Conservation (phyloP, 2,888 invertebrate genomes). For the Melieria crassipennis region DNA sequence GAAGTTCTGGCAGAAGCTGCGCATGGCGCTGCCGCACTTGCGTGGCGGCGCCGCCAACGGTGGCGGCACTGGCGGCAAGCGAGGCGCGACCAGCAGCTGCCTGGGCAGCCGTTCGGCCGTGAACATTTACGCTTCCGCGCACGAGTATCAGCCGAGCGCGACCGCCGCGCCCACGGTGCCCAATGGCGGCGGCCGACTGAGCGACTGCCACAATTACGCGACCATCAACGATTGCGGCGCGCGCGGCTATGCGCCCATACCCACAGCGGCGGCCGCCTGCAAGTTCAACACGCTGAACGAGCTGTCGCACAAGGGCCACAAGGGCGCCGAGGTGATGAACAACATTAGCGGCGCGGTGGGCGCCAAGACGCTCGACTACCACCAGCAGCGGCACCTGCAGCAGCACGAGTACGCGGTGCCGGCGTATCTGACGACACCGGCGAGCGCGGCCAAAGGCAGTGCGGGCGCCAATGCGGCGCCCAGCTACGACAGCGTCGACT, state of each 20-base stretch:
- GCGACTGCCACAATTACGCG: constrained; percentile 64
- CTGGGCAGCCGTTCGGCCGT: constrained; percentile 68
- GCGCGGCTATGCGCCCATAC: constrained; percentile 60
- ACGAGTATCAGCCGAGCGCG: constrained; percentile 51
- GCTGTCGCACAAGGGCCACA: constrained; percentile 47
- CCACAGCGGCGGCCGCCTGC: constrained; percentile 59
- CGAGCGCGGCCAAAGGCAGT: constrained; percentile 47
- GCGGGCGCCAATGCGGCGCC: constrained; percentile 47
- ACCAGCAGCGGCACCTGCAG: constrained; percentile 58
- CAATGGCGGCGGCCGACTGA: constrained; percentile 44
- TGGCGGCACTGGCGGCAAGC: constrained; percentile 54
- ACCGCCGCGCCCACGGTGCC: constrained; percentile 41
- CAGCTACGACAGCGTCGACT: constrained; percentile 58
- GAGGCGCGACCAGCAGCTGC: constrained; percentile 52
- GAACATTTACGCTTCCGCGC: constrained; percentile 77
- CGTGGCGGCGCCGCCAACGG: constrained; percentile 46
- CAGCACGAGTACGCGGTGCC: constrained; percentile 66
- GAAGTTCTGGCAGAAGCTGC: constrained; percentile 96
- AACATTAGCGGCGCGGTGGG: constrained; percentile 42
- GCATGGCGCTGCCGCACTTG: constrained; percentile 83
- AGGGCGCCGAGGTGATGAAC: constrained; percentile 48
- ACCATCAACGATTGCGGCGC: constrained; percentile 62
- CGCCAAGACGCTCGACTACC: constrained; percentile 58
- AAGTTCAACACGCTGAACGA: constrained; percentile 63
- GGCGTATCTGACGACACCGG: constrained; percentile 51